Base-by-base conservation (phyloP, 2,797 vertebrate species). In the Threskiornis aethiopicus region DNA sequence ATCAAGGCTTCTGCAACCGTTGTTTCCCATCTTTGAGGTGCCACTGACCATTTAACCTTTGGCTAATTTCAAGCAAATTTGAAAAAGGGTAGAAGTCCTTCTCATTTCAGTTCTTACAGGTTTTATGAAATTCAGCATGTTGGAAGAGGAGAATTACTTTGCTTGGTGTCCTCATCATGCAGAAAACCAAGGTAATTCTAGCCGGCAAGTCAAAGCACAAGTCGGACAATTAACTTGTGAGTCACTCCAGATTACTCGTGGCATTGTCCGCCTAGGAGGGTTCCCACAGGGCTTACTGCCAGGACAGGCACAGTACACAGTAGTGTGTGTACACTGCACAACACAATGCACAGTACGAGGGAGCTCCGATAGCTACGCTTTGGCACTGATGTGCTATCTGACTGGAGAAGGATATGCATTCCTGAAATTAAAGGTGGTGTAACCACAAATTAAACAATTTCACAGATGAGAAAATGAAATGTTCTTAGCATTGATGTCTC, bases 291-390 rank as follows among this genome's bases (percentile, higher is more conserved):
- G 41, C 51, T 73, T 17, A 6, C 2, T 37, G 65, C 46, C 58
- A 65, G 35, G 25, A 57, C 8, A 29, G 61, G 39, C 51, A 80
- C 28, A 47, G 11, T 3, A 4, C 64, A 15, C 4, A 3, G 44
- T 1, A 1, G 1, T 10, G 57, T 13, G 17, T 15, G 18, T 5
- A 5, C 29, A 41, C 52, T 4, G 9, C 51, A 37, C 24, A 28
- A 10, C 0, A 8, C 22, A 26, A 14, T 3, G 17, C 33, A 41
- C 28, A 16, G 58, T 28, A 51, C 0, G 1, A 71, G 41, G 25
- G 5, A 10, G 18, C 13, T 65, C 46, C 42, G 13, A 9, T 0
- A 47, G 35, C 24, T 41, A 19, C 4, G 1, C 25, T 14, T 28
- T 10, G 78, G 59, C 46, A 69, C 46, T 7, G 16, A 44, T 58